phyloP scores from a whole-genome alignment of 1,140 invertebrate genomes.

The Lanistes nyassanus region DNA sequence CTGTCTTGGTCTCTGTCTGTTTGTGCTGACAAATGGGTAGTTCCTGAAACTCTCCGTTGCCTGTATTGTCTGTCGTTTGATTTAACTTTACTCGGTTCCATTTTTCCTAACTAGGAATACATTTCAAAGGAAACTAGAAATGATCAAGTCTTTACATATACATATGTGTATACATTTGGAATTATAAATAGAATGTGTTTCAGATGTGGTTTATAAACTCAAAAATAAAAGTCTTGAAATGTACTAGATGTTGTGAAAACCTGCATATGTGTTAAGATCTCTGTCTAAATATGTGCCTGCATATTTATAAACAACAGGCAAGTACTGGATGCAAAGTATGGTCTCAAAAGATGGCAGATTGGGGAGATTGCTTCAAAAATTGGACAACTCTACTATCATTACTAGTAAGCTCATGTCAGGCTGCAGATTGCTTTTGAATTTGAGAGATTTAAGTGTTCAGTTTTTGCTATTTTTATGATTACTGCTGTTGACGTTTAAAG shows the following conservation, averaged over 20 bases:
- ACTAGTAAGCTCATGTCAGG: constrained; percentile 81
- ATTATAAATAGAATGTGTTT: too few relatives aligned
- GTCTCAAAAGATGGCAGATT: constrained; percentile 97
- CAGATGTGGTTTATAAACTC: not conserved
- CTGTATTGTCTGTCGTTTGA: too few relatives aligned
- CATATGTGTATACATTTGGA: not conserved
- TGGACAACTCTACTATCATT: constrained; percentile 98
- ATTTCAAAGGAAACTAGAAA: too few relatives aligned
- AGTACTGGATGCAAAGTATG: constrained; percentile 93
- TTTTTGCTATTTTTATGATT: too few relatives aligned
- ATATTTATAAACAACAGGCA: constrained; percentile 66
- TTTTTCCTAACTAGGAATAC: too few relatives aligned
- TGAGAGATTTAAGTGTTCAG: too few relatives aligned
- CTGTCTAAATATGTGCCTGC: not conserved
- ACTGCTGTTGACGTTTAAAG: too few relatives aligned
- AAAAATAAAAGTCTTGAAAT: not conserved
- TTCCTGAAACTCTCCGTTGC: too few relatives aligned
- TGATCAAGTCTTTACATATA: not conserved
- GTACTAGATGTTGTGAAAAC: not conserved
- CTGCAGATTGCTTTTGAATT: not conserved
- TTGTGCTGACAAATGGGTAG: too few relatives aligned
- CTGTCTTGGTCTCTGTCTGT: too few relatives aligned
- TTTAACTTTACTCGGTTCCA: too few relatives aligned
- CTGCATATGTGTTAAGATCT: not conserved
- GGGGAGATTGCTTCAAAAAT: constrained; percentile 99